A percentile compares a stretch with the other conserved stretches of the same genome.
phyloP scores from a whole-genome alignment of 30 jellyfish, hydroid and myxozoan species.

The Chironex yamaguchii region DNA sequence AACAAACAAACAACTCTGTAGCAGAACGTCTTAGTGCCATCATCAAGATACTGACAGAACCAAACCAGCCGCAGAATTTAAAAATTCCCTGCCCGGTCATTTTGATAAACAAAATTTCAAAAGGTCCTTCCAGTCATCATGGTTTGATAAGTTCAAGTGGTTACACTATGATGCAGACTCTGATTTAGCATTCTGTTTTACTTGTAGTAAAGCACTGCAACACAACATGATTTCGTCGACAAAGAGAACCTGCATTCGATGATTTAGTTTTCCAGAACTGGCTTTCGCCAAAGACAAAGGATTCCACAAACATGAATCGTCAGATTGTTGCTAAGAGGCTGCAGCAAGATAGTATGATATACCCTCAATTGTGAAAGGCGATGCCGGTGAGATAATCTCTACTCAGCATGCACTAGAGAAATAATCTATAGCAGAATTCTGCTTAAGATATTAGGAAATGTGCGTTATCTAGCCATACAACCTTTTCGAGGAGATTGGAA shows the following conservation, averaged over 20 bases:
- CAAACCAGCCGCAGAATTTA: constrained; percentile 44
- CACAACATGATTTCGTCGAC: constrained; percentile 60
- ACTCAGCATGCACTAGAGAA: constrained; percentile 26
- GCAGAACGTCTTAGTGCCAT: constrained; percentile 52
- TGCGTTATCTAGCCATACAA: constrained; percentile 17
- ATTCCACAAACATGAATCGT: constrained; percentile 18
- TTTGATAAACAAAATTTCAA: constrained; percentile 32
- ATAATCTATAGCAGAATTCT: background rate
- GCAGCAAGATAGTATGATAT: background rate
- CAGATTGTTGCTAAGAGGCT: constrained; percentile 43
- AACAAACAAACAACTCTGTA: constrained; percentile 9
- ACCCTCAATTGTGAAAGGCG: constrained; percentile 14
- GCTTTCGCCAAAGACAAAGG: constrained; percentile 18
- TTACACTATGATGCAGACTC: constrained; percentile 31
- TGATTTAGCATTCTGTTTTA: constrained; percentile 61
- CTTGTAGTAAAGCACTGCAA: constrained; percentile 62
- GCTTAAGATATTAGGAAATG: background rate
- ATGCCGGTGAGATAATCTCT: constrained; percentile 8
- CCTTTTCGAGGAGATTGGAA: constrained; percentile 19
- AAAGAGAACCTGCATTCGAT: constrained; percentile 42
- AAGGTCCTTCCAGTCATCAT: constrained; percentile 56
- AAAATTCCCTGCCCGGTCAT: constrained; percentile 47
- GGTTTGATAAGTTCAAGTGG: constrained; percentile 63
- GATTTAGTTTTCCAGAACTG: constrained; percentile 46
- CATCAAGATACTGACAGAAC: constrained; percentile 42